These are phyloP conservation scores for Drosophila prostipennis DNA, from an alignment of 2,888 invertebrate species.

Conservation along the genomic window DNA sequence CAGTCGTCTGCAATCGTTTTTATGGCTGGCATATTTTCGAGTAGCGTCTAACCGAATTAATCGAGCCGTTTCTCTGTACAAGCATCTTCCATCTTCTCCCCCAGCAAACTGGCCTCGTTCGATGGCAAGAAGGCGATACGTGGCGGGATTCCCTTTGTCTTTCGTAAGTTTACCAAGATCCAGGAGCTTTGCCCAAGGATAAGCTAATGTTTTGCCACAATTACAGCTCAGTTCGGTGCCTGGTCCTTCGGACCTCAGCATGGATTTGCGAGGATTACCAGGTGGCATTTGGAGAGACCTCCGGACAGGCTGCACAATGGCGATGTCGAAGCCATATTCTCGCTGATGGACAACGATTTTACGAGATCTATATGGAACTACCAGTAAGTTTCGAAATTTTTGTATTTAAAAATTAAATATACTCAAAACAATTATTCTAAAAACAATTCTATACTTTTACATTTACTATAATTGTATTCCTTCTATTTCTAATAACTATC, in stretches of 20 bases:
- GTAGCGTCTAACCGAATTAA: conserved; percentile 47
- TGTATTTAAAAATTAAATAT: too few species aligned
- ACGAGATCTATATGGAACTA: conserved; percentile 97
- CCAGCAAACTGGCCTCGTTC: conserved; percentile 97
- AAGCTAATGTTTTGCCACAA: conserved; percentile 2
- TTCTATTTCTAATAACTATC: too few species aligned
- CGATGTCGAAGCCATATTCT: conserved; percentile 96
- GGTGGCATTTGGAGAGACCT: conserved; percentile 95
- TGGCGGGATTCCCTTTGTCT: conserved; percentile 98
- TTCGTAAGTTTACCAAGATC: conserved; percentile 90
- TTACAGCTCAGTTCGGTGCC: conserved; percentile 95
- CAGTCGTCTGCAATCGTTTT: conserved; percentile 73
- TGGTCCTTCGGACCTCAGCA: conserved; percentile 98
- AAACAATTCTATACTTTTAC: too few species aligned
- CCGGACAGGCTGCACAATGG: conserved; percentile 95
- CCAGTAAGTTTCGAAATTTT: conserved; percentile 86
- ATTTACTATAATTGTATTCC: too few species aligned
- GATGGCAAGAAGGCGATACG: conserved; percentile 98
- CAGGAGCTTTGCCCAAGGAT: neutral
- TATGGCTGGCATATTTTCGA: conserved; percentile 53
- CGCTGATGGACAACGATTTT: conserved; percentile 96
- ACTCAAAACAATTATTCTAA: too few species aligned
- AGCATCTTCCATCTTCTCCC: conserved; percentile 25
- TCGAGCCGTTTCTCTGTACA: conserved; percentile 33
- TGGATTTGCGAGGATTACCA: conserved; percentile 96